phyloP scores from a whole-genome alignment of 2,113 vertebrate species.

The Myrmecobius fasciatus region DNA sequence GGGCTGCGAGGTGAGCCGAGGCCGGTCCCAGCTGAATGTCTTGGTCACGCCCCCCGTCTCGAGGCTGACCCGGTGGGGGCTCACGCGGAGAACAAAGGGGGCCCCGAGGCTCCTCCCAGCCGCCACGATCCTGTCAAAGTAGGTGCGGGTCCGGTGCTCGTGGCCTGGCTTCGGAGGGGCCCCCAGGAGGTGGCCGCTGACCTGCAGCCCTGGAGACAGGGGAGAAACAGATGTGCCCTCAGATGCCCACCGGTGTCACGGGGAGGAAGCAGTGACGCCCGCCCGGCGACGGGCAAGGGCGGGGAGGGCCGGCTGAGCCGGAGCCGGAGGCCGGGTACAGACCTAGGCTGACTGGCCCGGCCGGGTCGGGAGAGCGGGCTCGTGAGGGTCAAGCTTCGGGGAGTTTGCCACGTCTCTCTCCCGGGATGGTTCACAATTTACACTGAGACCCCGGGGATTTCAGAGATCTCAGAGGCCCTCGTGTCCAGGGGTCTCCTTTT shows the following conservation, averaged over 20 bases:
- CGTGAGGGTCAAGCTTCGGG: no score
- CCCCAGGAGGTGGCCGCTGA: constrained; percentile 86
- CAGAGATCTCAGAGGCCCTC: neutral
- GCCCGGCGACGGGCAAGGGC: neutral
- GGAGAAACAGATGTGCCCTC: neutral
- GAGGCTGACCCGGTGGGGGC: constrained; percentile 79
- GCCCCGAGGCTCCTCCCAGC: constrained; percentile 56
- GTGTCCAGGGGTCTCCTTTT: no score
- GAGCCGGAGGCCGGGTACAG: neutral
- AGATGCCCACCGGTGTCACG: neutral
- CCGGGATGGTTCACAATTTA: neutral
- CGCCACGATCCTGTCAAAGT: constrained; percentile 86
- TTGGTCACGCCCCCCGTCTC: constrained; percentile 81
- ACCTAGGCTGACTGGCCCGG: neutral
- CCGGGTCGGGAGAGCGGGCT: neutral
- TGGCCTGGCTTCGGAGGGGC: constrained; percentile 83
- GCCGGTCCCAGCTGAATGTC: constrained; percentile 77
- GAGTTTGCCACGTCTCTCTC: neutral
- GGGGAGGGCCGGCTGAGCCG: neutral
- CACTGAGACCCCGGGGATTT: neutral
- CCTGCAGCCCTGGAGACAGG: constrained; percentile 82
- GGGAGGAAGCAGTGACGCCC: neutral
- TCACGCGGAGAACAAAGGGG: constrained; percentile 77
- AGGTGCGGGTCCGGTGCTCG: constrained; percentile 83
- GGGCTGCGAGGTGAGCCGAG: constrained; percentile 69